phyloP scores from a whole-genome alignment of 2,888 invertebrate species.

The Parthenolecanium corni region DNA sequence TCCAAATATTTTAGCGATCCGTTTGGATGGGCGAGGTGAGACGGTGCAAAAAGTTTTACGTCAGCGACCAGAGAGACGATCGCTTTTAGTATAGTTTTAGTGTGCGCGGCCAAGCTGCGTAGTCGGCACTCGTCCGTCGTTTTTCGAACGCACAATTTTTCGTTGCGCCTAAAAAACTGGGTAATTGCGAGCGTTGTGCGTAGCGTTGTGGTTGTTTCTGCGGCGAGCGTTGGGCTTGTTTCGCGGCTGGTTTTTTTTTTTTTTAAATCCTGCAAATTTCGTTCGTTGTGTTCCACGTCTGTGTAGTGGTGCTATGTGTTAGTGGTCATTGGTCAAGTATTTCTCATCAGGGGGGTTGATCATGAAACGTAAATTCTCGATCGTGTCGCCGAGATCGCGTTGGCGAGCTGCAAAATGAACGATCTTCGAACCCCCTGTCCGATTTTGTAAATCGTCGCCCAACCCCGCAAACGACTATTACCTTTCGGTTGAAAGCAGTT shows the following conservation, averaged over 20 bases:
- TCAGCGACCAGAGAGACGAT: constrained; percentile 11
- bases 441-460: too few relatives aligned
- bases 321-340: too few relatives aligned
- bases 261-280: too few relatives aligned
- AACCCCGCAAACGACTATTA: too few relatives aligned
- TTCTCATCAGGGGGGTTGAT: too few relatives aligned
- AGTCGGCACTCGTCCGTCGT: constrained; percentile 1
- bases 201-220: constrained; percentile 19
- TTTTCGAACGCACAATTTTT: constrained; percentile 25
- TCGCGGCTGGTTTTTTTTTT: too few relatives aligned
- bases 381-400: too few relatives aligned
- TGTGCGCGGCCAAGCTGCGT: constrained; percentile 25
- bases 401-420: background rate
- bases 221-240: constrained; percentile 14
- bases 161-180: constrained; percentile 28
- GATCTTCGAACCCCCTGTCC: background rate
- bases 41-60: constrained; percentile 28
- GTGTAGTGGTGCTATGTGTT: too few relatives aligned
- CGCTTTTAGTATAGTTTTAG: constrained; percentile 13
- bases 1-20: constrained; percentile 29
- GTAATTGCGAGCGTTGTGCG: constrained; percentile 25
- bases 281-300: too few relatives aligned
- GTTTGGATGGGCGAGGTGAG: constrained; percentile 1
- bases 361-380: too few relatives aligned
- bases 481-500: too few relatives aligned